phyloP scores from a whole-genome alignment of 2,888 invertebrate species.

The Hybos culiciformis region DNA sequence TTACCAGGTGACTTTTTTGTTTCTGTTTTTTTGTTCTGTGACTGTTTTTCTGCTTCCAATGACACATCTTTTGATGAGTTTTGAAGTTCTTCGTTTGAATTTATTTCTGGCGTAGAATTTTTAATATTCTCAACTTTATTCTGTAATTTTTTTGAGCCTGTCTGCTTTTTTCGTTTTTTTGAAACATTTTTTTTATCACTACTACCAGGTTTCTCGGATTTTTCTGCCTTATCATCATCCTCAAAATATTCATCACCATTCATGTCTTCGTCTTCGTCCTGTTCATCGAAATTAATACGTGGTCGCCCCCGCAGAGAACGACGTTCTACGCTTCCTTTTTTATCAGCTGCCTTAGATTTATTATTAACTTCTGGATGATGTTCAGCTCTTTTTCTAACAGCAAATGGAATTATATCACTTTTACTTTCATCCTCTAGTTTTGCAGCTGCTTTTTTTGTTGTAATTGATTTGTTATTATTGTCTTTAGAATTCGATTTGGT shows the following conservation, averaged over 20 bases:
- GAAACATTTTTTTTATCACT: not conserved
- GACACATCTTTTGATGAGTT: not conserved
- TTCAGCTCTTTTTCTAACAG: constrained; percentile 44
- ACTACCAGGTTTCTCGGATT: too few species aligned
- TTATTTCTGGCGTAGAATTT: not conserved
- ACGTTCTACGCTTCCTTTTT: constrained; percentile 35
- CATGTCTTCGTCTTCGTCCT: constrained; percentile 8
- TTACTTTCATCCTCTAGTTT: constrained; percentile 22
- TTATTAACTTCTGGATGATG: constrained; percentile 29
- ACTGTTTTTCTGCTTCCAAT: constrained; percentile 4
- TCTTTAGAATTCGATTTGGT: too few species aligned
- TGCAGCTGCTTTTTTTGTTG: constrained; percentile 8
- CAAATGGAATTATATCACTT: constrained; percentile 34
- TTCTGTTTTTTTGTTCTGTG: constrained; percentile 12
- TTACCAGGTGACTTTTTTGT: constrained; percentile 17
- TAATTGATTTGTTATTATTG: constrained; percentile 22
- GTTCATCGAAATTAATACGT: constrained; percentile 16
- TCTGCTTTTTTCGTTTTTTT: too few species aligned
- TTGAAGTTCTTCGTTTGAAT: not conserved
- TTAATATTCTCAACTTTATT: too few species aligned
- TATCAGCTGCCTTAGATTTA: constrained; percentile 38
- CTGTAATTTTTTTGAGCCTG: too few species aligned
- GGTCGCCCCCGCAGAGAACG: constrained; percentile 25
- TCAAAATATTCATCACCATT: not conserved
- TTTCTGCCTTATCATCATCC: not conserved